A percentile compares a stretch with the other conserved stretches of the same genome.
phyloP scores from a whole-genome alignment of 1,140 invertebrate species.

The Archegozetes longisetosus region DNA sequence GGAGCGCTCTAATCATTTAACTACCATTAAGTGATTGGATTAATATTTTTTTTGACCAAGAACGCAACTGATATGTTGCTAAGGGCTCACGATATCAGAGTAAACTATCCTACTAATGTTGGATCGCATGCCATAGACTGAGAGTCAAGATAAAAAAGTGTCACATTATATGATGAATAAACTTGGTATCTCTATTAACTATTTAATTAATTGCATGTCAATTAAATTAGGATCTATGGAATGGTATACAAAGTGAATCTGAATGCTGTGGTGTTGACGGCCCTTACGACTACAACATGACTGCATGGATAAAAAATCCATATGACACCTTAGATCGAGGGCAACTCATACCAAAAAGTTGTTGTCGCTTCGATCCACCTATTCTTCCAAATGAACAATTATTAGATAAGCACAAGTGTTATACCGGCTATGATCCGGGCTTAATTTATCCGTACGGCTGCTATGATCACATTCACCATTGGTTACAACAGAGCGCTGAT shows the following conservation, averaged over 20 bases:
- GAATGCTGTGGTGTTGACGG: conserved; percentile 60
- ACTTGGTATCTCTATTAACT: too few relatives aligned
- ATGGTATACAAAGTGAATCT: conserved; percentile 53
- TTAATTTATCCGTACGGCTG: conserved; percentile 37
- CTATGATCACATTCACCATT: conserved; percentile 46
- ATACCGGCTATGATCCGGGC: background rate
- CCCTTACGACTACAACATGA: conserved; percentile 41
- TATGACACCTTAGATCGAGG: background rate
- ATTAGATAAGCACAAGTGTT: background rate
- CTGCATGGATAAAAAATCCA: conserved; percentile 15
- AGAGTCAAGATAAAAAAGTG: too few relatives aligned
- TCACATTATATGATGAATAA: too few relatives aligned
- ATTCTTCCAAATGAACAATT: background rate
- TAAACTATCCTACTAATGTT: too few relatives aligned
- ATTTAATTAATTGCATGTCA: too few relatives aligned
- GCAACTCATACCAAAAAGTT: conserved; percentile 19
- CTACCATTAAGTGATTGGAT: too few relatives aligned
- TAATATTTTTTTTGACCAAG: too few relatives aligned
- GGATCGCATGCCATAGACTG: too few relatives aligned
- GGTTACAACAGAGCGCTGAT: conserved; percentile 58
- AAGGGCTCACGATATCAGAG: too few relatives aligned
- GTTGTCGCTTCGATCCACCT: conserved; percentile 8
- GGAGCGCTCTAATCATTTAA: too few relatives aligned
- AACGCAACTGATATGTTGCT: too few relatives aligned
- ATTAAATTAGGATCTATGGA: conserved; percentile 51